These are phyloP conservation scores for Lordiphosa clarofinis DNA, from an alignment of 1,140 invertebrate species.

Conservation along the genomic window DNA sequence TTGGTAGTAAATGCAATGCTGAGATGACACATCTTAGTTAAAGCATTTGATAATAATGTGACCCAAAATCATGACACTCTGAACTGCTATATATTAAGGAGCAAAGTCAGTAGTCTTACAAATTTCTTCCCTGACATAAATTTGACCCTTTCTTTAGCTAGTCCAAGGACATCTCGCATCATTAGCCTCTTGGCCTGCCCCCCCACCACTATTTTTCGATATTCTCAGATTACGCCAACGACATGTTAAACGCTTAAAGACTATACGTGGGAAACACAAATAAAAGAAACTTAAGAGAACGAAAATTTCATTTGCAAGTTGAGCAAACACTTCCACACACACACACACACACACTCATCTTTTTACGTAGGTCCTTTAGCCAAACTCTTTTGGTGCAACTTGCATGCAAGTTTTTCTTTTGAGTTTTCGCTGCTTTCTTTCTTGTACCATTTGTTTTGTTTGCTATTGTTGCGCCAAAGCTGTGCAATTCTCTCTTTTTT, in stretches of 20 bases:
- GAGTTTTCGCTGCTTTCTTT: conserved; percentile 28
- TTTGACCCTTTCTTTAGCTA: no score
- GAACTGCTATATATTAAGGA: no score
- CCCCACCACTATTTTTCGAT: neutral
- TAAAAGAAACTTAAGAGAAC: conserved; percentile 22
- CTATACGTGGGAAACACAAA: conserved; percentile 42
- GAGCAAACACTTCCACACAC: conserved; percentile 33
- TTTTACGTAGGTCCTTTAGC: conserved; percentile 9
- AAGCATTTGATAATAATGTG: no score
- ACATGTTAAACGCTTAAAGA: conserved; percentile 58
- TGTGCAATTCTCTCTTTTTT: conserved; percentile 15
- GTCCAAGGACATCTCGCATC: conserved; percentile 33
- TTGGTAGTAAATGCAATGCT: conserved; percentile 20
- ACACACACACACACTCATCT: conserved; percentile 9
- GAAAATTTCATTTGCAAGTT: conserved; percentile 54
- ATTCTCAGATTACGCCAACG: conserved; percentile 61
- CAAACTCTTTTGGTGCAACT: conserved; percentile 34
- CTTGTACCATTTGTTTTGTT: conserved; percentile 57
- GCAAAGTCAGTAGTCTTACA: no score
- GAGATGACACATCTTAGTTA: no score
- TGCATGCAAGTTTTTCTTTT: conserved; percentile 65
- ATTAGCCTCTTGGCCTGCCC: conserved; percentile 43
- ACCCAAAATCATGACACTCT: neutral
- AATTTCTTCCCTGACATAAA: no score
- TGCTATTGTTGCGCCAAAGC: conserved; percentile 37